phyloP scores from a whole-genome alignment of 64 coral and sea anemone genomes.

The Exaiptasia diaphana region DNA sequence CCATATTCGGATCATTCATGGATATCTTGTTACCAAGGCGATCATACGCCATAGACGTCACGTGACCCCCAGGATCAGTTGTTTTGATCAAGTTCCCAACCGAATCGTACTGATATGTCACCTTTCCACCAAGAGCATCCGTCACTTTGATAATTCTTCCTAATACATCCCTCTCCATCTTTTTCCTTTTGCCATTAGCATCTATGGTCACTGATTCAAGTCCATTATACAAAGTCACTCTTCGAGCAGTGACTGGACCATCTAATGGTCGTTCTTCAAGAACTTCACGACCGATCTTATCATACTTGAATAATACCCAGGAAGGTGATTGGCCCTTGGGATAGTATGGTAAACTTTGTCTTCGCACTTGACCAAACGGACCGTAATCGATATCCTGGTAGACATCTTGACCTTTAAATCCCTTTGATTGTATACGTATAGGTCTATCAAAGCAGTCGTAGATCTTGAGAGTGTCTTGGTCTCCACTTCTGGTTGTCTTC shows the following conservation, averaged over 20 bases:
- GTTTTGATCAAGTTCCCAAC: slow-evolving; percentile 18
- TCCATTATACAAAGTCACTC: background rate
- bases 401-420: background rate
- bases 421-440: background rate
- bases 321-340: background rate
- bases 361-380: background rate
- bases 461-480: background rate
- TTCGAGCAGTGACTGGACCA: background rate
- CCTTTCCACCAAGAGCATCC: background rate
- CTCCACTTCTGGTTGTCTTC: background rate
- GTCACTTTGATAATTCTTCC: background rate
- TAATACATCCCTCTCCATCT: background rate
- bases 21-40: background rate
- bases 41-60: background rate
- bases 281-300: background rate
- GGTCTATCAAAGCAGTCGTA: background rate
- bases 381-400: background rate
- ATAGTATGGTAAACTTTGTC: background rate
- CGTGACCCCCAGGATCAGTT: background rate
- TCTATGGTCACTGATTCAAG: background rate
- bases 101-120: background rate
- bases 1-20: slow-evolving; percentile 20
- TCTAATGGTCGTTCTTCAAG: background rate
- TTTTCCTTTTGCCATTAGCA: background rate
- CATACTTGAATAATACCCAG: background rate